phyloP scores from a whole-genome alignment of 2,113 vertebrate genomes.

The Pao palembangensis region DNA sequence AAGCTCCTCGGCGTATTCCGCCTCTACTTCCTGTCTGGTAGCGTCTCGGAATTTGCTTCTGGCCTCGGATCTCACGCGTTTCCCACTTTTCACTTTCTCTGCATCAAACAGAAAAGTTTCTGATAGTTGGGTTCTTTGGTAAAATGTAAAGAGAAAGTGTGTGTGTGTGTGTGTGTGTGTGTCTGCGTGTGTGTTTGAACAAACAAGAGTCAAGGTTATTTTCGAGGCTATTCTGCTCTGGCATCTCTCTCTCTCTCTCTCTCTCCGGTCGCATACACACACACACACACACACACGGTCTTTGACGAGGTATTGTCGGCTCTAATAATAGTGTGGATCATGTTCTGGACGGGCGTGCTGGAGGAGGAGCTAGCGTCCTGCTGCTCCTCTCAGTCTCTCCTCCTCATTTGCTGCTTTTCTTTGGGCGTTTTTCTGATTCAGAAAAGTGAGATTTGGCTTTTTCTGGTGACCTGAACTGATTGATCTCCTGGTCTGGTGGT shows the following conservation, averaged over 20 bases:
- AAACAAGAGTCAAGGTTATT: constrained; percentile 46
- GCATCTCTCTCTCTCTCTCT: constrained; percentile 10
- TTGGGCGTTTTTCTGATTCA: neutral
- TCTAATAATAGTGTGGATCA: constrained; percentile 69
- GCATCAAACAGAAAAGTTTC: too few species aligned
- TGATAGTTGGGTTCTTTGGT: too few species aligned
- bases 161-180: too few species aligned
- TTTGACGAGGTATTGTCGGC: constrained; percentile 47
- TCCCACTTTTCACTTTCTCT: too few species aligned
- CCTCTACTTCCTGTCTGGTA: too few species aligned
- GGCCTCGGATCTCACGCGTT: too few species aligned
- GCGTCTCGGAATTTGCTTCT: too few species aligned
- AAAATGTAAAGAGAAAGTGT: too few species aligned
- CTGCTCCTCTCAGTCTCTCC: neutral
- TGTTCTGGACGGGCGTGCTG: constrained; percentile 32
- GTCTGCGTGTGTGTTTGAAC: neutral
- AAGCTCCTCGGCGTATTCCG: too few species aligned
- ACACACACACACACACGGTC: constrained; percentile 12
- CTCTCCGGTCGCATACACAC: neutral
- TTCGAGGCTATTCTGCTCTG: constrained; percentile 37
- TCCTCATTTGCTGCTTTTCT: neutral
- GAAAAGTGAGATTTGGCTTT: neutral
- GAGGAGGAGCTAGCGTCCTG: constrained; percentile 22
- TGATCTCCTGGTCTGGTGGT: neutral
- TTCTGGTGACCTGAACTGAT: neutral